Evolutionary conservation across 2,113 vertebrate genomes (phyloP), one percentile per base, ranked within the genome.

Genomic region (Poeciliopsis occidentalis): DNA sequence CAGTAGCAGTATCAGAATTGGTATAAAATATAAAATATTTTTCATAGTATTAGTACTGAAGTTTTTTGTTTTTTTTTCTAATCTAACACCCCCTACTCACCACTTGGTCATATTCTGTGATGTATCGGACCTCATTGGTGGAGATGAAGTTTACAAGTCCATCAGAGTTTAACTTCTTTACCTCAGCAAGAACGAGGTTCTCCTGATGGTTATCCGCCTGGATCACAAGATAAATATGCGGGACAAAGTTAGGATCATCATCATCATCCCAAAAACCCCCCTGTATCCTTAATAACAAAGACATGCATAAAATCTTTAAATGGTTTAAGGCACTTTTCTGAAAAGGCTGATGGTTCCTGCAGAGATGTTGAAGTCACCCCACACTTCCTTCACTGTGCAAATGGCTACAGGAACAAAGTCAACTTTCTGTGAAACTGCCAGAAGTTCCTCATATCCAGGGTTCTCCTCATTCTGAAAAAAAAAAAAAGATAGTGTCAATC

Each of bases 51-150:
- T 8, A 3, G 51, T 54, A 10, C 51, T n/a, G 22, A 11, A n/a
- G 17, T 22, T 8, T 54, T 10, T 3, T 37, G n/a, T 34, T 32
- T 30, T 3, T 19, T n/a, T 57, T 11, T n/a, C 22, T n/a, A 57
- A 3, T 57, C 8, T 2, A 24, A n/a, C 22, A 57, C 24, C 51
- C 2, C 2, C 2, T 57, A 75, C 76, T 5, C 87, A 99, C 98
- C 96, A 92, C 85, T 82, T 96, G 92, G 73, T 93, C 93, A 89
- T 99, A 99, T 27, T 98, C 96, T 3, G 97, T 98, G 85, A 99
- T 92, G 90, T 95, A 91, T 54, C 81, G 94, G 13, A 99, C 75
- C 67, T 95, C 95, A 0, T 97, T 96, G 27, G 94, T 91, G 37
- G 75, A 90, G 78, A 99, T 61, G 17, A 98, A 99, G 41, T 89